Conservation (phyloP, 2,888 invertebrate species). For the Himalopsyche japonica region DNA sequence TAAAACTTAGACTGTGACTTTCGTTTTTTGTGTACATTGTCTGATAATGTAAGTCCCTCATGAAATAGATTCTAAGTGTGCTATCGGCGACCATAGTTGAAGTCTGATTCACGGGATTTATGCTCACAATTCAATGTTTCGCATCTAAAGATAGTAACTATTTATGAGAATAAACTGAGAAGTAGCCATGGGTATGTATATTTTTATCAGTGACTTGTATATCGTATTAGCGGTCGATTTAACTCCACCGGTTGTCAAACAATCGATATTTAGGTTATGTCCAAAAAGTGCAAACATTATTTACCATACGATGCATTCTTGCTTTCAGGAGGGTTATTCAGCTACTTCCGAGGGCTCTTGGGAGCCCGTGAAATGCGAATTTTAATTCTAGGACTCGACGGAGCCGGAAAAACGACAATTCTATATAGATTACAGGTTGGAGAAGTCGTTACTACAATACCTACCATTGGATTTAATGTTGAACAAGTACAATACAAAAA, state of each 20-base stretch:
- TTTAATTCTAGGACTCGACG: conserved; percentile 95
- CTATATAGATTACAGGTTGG: conserved; percentile 97
- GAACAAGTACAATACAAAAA: conserved; percentile 99
- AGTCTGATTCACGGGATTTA: not conserved
- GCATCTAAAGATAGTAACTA: not conserved
- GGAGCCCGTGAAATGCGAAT: conserved; percentile 98
- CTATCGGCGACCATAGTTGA: not conserved
- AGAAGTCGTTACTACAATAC: conserved; percentile 97
- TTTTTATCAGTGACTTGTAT: not conserved
- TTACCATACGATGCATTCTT: conserved; percentile 13
- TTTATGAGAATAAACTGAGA: not conserved
- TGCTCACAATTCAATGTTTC: not conserved
- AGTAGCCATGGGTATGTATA: not conserved
- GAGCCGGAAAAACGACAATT: conserved; percentile 99
- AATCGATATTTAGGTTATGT: conserved; percentile 33
- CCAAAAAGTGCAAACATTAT: conserved; percentile 8
- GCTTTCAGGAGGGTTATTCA: conserved; percentile 85
- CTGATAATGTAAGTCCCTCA: not conserved
- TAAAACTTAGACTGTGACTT: conserved; percentile 35
- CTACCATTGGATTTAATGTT: conserved; percentile 98
- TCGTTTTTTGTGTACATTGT: not conserved
- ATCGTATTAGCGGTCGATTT: not conserved
- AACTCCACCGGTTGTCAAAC: not conserved
- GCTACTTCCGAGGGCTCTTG: conserved; percentile 93
- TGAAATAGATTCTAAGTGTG: not conserved